A percentile compares a stretch with the other conserved stretches of the same genome.
Evolutionary conservation across 2,797 vertebrate genomes (phyloP).

Genomic region (Trachops cirrhosus): DNA sequence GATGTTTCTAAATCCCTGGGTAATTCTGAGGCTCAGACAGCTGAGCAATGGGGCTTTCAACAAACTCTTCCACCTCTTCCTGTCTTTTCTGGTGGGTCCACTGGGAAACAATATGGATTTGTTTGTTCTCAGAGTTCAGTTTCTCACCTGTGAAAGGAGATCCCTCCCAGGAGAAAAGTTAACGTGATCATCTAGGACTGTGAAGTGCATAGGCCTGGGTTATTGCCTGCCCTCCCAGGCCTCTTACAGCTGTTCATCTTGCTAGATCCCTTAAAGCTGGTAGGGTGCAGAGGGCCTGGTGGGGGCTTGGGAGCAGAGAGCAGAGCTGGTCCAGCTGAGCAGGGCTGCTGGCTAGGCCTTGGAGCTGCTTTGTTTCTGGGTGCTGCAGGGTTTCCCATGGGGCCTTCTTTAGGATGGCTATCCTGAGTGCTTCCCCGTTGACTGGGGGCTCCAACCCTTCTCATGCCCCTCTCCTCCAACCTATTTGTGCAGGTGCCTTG

Average conservation of each 20-base stretch:
- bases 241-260: background rate
- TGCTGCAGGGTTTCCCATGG: background rate
- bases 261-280: background rate
- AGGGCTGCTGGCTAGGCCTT: background rate
- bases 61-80: background rate
- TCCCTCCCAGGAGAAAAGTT: background rate
- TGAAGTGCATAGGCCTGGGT: background rate
- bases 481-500: background rate
- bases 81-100: background rate
- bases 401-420: background rate
- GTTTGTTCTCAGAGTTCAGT: slow-evolving; percentile 5
- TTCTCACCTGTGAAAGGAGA: background rate
- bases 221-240: background rate
- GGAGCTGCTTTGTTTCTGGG: background rate
- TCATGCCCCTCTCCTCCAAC: background rate
- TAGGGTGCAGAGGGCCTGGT: background rate
- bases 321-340: background rate
- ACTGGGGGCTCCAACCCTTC: background rate
- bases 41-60: background rate
- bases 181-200: background rate
- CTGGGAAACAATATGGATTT: background rate
- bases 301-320: background rate
- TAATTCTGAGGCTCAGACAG: background rate
- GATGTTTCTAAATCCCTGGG: background rate
- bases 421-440: background rate